phyloP scores from a whole-genome alignment of 2,888 invertebrate genomes.

The Pomacea canaliculata region DNA sequence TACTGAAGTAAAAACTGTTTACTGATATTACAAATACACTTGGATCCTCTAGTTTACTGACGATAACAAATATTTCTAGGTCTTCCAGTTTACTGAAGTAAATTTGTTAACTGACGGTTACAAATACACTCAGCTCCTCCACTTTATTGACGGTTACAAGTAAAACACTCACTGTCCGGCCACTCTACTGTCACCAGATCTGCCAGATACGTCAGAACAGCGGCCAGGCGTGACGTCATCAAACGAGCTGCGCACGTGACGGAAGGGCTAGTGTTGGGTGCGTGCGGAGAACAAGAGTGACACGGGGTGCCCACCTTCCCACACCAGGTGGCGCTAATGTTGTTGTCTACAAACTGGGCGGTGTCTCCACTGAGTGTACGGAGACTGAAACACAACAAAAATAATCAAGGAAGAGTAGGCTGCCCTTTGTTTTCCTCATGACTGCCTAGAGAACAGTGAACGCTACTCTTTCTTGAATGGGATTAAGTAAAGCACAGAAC shows the following conservation, averaged over 20 bases:
- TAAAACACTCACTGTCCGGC: conserved; percentile 18
- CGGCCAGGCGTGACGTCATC: conserved; percentile 23
- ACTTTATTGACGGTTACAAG: background rate
- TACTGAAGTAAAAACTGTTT: background rate
- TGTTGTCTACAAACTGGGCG: conserved; percentile 9
- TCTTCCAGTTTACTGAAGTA: too few relatives aligned
- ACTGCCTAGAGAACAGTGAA: too few relatives aligned
- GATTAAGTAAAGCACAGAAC: too few relatives aligned
- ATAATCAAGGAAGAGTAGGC: too few relatives aligned
- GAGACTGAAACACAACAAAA: background rate
- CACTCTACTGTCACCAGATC: conserved; percentile 16
- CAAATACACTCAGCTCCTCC: background rate
- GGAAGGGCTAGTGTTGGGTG: background rate
- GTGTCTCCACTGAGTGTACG: conserved; percentile 2
- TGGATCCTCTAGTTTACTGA: too few relatives aligned
- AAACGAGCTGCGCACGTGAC: conserved; percentile 20
- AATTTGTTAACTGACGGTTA: background rate
- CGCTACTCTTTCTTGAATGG: too few relatives aligned
- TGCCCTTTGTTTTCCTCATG: too few relatives aligned
- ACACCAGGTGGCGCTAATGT: conserved; percentile 16
- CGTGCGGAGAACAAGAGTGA: conserved; percentile 4
- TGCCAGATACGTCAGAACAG: conserved; percentile 13
- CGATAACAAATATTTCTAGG: too few relatives aligned
- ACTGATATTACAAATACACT: too few relatives aligned
- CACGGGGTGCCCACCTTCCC: conserved; percentile 4